Base-by-base conservation (phyloP, 2,113 vertebrate genomes). In the Strigops habroptila region DNA sequence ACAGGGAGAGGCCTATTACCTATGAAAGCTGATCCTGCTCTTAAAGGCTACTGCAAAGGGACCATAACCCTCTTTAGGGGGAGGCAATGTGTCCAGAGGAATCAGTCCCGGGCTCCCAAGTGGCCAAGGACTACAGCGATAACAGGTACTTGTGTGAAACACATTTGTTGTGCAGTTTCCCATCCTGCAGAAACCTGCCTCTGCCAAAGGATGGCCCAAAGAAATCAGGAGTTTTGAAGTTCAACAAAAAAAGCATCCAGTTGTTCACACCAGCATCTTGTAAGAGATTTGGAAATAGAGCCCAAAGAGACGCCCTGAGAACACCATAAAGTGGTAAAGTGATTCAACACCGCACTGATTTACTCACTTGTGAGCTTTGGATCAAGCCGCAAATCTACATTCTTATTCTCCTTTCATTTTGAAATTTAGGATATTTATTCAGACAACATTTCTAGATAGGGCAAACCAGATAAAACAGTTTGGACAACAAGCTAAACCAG, bases 401-500 rank as follows among this genome's bases (percentile, higher is more conserved):
- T 41, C 27, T 68, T 63, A 51, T 14, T 55, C 25, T 79, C 31
- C 28, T 39, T 39, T 49, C 14, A 51, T 59, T 64, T 79, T 79
- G 39, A 62, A 91, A 60, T 43, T 59, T 60, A 39, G 60, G 31
- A 48, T n/a, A 27, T 49, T 67, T 5, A 25, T 59, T 69, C 2
- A 1, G 39, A 39, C 28, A 49, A 53, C 53, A 23, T 68, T 90
- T 82, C 79, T 30, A 90, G 46, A 59, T 37, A 88, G 68, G 48
- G 90, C 87, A 87, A 95, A 95, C 12, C 51, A 30, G 33, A 49
- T 76, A 53, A 87, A 86, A 86, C 68, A 81, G 82, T 82, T 83
- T 59, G 30, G 57, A 79, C 57, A 81, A 78, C 77, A 91, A 91
- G 64, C n/a, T 59, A 91, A 96, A 53, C 49, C n/a, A 88, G 35